A percentile compares a stretch with the other conserved stretches of the same genome.
Evolutionary conservation across 2,797 vertebrate species (phyloP).

Genomic region (Choloepus didactylus): DNA sequence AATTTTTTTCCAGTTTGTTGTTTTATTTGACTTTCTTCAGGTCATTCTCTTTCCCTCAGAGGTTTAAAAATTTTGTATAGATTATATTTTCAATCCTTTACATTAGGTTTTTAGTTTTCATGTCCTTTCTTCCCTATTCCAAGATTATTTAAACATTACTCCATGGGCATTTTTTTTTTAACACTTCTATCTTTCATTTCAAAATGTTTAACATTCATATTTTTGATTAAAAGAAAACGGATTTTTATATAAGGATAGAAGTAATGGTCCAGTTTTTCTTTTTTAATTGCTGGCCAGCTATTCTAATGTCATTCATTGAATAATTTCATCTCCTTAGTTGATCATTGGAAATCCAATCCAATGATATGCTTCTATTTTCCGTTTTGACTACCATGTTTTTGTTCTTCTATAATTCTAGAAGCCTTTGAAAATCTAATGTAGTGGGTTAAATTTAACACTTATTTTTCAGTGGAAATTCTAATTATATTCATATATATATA

Average conservation of each 20-base stretch:
- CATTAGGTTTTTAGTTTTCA: neutral
- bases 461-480: conserved; percentile 41
- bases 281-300: neutral
- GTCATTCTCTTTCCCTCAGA: neutral
- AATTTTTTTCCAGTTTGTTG: neutral
- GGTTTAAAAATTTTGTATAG: neutral
- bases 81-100: neutral
- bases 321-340: neutral
- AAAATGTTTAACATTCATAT: neutral
- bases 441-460: neutral
- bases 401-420: neutral
- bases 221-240: neutral
- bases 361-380: neutral
- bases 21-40: conserved; percentile 37
- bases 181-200: neutral
- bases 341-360: neutral
- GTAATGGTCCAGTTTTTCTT: neutral
- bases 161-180: neutral
- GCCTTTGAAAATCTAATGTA: conserved; percentile 22
- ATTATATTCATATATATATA: neutral
- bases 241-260: neutral
- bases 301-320: neutral
- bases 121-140: neutral
- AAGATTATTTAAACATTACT: neutral
- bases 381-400: neutral